A percentile compares a stretch with the other conserved stretches of the same genome.
These are phyloP conservation scores for Bos taurus DNA, from an alignment of 2,113 vertebrate species.

Conservation along the genomic window DNA sequence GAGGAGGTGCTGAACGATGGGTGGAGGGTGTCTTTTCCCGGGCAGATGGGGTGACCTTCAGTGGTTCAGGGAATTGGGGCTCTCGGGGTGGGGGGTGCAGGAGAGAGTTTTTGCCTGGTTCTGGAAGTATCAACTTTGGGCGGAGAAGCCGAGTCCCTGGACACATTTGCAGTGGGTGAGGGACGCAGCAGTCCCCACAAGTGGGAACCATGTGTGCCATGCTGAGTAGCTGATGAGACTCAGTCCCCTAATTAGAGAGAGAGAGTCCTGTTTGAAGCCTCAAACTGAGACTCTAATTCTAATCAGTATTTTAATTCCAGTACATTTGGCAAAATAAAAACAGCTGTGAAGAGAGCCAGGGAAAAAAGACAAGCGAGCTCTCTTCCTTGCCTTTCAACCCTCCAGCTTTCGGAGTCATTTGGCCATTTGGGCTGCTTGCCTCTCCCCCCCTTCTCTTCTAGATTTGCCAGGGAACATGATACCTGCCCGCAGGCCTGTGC, in stretches of 20 bases:
- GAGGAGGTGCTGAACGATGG: not conserved
- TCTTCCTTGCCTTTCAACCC: not conserved
- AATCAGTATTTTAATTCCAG: slow-evolving; percentile 68
- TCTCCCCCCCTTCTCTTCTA: not conserved
- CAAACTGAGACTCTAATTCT: slow-evolving; percentile 59
- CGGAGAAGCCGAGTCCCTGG: not conserved
- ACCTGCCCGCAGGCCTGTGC: not conserved
- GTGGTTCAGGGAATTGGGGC: not conserved
- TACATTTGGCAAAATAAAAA: slow-evolving; percentile 69
- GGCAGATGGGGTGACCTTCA: accelerated
- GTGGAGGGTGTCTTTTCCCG: not conserved
- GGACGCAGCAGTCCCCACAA: not conserved
- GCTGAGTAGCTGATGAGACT: slow-evolving; percentile 41
- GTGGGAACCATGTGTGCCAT: slow-evolving; percentile 37
- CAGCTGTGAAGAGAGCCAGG: slow-evolving; percentile 46
- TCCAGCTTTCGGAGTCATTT: not conserved
- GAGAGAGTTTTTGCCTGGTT: not conserved
- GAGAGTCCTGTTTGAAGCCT: slow-evolving; percentile 62
- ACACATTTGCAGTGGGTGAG: accelerated
- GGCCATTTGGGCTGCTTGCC: not conserved
- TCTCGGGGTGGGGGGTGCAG: not conserved
- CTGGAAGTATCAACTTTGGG: not conserved
- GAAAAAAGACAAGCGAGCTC: not conserved
- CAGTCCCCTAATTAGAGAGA: slow-evolving; percentile 55
- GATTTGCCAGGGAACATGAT: not conserved